Base-by-base conservation (phyloP, 2,113 vertebrate genomes). In the Chrysemys picta region DNA sequence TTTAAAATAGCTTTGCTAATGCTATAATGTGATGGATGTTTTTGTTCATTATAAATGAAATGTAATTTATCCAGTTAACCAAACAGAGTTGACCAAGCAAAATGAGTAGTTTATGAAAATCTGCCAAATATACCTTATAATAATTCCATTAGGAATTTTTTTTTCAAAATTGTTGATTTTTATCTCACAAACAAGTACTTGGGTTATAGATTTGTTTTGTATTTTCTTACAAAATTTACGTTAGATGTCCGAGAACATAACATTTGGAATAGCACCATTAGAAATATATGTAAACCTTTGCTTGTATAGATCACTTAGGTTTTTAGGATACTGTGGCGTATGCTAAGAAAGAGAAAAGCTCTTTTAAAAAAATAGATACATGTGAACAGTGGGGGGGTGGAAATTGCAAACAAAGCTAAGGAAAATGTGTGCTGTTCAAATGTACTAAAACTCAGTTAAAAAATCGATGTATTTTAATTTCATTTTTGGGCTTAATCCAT, bases 1-100 rank as follows among this genome's bases (percentile, higher is more conserved):
- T 83, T 57, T 81, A 8, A 69, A 59, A 0, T 31, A 5, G 0
- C 62, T 6, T 59, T 84, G 84, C 84, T 50, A 22, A 22, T 90
- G 80, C 76, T 76, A 82, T 65, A 78, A 85, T 19, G 35, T 49
- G 89, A 80, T 53, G 86, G 89, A 83, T 56, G 80, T 11, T 59
- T 91, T 80, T 78, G 79, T 31, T 57, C 56, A 7, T 88, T 75
- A 80, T 78, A 93, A 94, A 49, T 76, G 14, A 93, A 81, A 53
- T 86, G 86, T 86, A 8, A 78, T 95, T 94, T 85, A 82, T 65
- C 76, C 78, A 38, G 87, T 79, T 96, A 86, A 2, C 79, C 87
- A 89, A 57, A 50, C 87, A 90, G 56, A 82, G 84, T 81, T 94
- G 93, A 84, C 79, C 83, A 53, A 86, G 95, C 85, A 85, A 79